Base-by-base conservation (phyloP, 2,888 invertebrate species). In the Lasiommata megera region DNA sequence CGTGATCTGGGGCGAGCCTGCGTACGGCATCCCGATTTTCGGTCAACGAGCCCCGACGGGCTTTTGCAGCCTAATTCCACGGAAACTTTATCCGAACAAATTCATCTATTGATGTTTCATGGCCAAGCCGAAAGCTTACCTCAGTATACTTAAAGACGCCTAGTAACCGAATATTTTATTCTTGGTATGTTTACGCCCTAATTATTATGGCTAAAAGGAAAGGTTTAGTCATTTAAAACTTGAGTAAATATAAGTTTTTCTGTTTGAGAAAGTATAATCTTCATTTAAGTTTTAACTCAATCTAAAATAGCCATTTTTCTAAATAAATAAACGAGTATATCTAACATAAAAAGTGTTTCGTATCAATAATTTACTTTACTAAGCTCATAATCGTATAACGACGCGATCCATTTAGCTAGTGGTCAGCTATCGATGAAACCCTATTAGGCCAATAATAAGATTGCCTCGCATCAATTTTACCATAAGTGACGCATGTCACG, bases 41-140 rank as follows among this genome's bases (percentile, higher is more conserved):
- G 67, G 63, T 67, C 75, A 81, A 84, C 75, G 74, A 74, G 75
- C 68, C 79, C 82, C 79, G 67, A 68, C 68, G 80, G 81, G 72
- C 64, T 68, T 74, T 72, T 66, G 61, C 70, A 70, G 67, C 65
- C 67, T 74, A 73, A 76, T 70, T 66, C 58, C 54, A 53, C 56
- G 69, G 62, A 66, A 69, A 70, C 67, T 74, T 73, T 68, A 71
- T 69, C 69, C 67, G 59, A 60, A 66, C 65, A 65, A 65, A 68
- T 64, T 63, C 61, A 61, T 60, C 68, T 59, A 58, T 58, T 58
- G 55, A 58, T 18, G 37, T 46, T 46, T 38, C 50, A 51, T 28
- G 28, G 11, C 38, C 50, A 28, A 44, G 41, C 16, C 54, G 23
- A 37, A 41, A 14, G 44, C 14, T 44, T 12, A 43, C 34, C 14